A percentile compares a stretch with the other conserved stretches of the same genome.
These are phyloP conservation scores for Herminia tarsipennalis DNA, from an alignment of 2,888 invertebrate genomes.

Conservation along the genomic window DNA sequence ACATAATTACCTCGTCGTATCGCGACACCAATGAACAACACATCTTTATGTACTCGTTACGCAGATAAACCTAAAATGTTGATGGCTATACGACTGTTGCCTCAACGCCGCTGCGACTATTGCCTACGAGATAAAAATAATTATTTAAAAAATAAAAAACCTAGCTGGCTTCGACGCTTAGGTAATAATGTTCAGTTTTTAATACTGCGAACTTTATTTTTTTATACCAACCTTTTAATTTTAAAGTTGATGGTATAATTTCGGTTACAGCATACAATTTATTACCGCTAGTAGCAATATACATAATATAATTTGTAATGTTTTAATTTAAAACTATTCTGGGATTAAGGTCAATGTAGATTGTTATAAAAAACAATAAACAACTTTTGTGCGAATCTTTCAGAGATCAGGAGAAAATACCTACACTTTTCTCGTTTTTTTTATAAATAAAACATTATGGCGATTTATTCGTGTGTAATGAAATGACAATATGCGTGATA, in stretches of 20 bases:
- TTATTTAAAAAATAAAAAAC: constrained; percentile 21
- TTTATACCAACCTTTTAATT: constrained; percentile 21
- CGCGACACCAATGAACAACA: constrained; percentile 69
- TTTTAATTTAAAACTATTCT: no score
- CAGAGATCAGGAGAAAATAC: no score
- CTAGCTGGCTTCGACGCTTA: constrained; percentile 18
- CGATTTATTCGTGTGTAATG: no score
- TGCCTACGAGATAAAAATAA: constrained; percentile 57
- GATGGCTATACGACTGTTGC: constrained; percentile 50
- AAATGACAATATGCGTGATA: no score
- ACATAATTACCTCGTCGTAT: constrained; percentile 65
- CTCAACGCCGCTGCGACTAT: no score
- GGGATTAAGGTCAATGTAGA: no score
- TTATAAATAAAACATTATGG: no score
- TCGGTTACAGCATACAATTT: no score
- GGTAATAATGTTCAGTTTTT: constrained; percentile 16
- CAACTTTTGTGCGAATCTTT: no score
- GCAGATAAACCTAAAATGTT: constrained; percentile 73
- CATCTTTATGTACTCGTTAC: constrained; percentile 68
- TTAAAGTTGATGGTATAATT: constrained; percentile 7
- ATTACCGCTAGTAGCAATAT: no score
- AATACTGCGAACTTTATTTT: constrained; percentile 30
- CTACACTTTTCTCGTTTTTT: no score
- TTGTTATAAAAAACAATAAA: not conserved
- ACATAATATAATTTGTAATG: no score